These are phyloP conservation scores for Cyanoramphus novaezelandiae DNA, from an alignment of 2,113 vertebrate species.

Conservation along the genomic window DNA sequence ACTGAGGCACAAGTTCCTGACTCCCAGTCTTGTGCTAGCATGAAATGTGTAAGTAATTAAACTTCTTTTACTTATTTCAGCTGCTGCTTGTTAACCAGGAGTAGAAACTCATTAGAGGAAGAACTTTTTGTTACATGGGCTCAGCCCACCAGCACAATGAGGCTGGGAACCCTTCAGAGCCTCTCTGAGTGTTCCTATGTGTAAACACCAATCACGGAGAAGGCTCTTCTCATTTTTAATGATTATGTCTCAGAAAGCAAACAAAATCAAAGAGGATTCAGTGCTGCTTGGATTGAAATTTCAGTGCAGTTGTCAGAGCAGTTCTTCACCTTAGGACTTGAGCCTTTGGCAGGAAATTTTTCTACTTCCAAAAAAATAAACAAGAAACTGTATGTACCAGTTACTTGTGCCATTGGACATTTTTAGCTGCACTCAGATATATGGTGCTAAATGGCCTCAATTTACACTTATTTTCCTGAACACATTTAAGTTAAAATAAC, in stretches of 20 bases:
- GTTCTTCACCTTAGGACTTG: not conserved
- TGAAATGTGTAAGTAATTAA: constrained; percentile 16
- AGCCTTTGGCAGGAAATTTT: not conserved
- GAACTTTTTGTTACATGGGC: constrained; percentile 17
- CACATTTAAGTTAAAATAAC: not conserved
- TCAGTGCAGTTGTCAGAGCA: not conserved
- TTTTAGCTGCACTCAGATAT: not conserved
- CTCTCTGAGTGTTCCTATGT: constrained; percentile 11
- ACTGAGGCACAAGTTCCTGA: not conserved
- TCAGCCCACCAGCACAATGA: not conserved
- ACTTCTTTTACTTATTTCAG: constrained; percentile 1
- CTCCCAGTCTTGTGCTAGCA: not conserved
- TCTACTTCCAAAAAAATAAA: not conserved
- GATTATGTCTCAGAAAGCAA: not conserved
- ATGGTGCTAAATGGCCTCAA: not conserved
- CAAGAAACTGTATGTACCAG: not conserved
- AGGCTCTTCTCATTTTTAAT: constrained; percentile 35
- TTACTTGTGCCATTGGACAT: not conserved
- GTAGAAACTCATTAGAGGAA: not conserved
- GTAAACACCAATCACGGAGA: constrained; percentile 36
- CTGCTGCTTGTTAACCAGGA: constrained; percentile 17
- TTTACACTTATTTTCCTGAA: not conserved
- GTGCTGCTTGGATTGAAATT: not conserved
- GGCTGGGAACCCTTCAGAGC: not conserved
- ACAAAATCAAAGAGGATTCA: not conserved